Base-by-base conservation (phyloP, 2,797 vertebrate genomes). In the Argya squamiceps region DNA sequence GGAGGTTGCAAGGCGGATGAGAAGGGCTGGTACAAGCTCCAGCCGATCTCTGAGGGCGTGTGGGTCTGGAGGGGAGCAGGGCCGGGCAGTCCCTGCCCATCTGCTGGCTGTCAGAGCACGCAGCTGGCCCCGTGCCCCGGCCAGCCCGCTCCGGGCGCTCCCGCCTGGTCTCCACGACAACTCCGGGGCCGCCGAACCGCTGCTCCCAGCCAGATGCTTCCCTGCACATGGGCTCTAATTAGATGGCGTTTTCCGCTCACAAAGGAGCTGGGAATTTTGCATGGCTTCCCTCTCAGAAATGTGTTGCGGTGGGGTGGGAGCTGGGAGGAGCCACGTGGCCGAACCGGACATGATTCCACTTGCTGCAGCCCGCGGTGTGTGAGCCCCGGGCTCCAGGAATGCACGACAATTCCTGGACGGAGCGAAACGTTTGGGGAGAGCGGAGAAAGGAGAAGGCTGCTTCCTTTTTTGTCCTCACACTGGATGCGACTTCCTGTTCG, bases 101-200 rank as follows among this genome's bases (percentile, higher is more conserved):
- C 98, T 98, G 98, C 97, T 98, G 88, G 63, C 97, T 97, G 98
- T 98, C 98, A 98, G 97, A 93, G 96, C 88, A 56, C 94, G 97
- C 98, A 98, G 97, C 98, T 98, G 98, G 97, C 98, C 91, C 93
- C 21, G 78, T 93, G 98, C 98, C 98, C 98, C 93, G 95, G 97
- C 94, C 97, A 83, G 92, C 64, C 86, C 22, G 97, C 97, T 95
- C 95, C 9, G 77, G 93, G 98, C 95, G 24, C 97, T 97, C 96
- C 96, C 92, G 97, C 96, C 89, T 93, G 92, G 91, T 98, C 98
- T 97, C 98, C 98, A 98, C 93, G 93, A 98, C 98, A 98, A 97
- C 98, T 98, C 96, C 14, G 77, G 97, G 96, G 82, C 92, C 3
- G 93, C 86, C 94, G 71, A 95, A 92, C 96, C 89, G 96, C 98